These are phyloP conservation scores for Oscheius sp. DNA, from an alignment of 2,888 invertebrate genomes.

Conservation along the genomic window DNA sequence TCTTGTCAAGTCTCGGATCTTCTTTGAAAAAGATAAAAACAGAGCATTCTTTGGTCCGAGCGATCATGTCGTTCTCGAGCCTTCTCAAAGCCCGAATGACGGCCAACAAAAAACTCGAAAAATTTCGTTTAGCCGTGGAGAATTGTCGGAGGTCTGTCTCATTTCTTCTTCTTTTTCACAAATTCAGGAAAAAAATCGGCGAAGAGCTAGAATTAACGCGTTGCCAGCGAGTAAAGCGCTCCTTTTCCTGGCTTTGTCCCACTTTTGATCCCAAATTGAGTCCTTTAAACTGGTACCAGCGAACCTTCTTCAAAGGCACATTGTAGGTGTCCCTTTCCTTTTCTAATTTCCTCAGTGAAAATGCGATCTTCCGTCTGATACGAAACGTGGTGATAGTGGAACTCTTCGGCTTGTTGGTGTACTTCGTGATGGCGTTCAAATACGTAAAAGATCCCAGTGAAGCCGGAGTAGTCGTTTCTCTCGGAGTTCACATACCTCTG, in stretches of 20 bases:
- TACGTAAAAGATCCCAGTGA: conserved; percentile 47
- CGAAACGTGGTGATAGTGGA: conserved; percentile 44
- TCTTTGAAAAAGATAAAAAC: no score
- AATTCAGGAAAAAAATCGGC: background rate
- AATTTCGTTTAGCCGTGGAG: no score
- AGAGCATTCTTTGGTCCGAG: no score
- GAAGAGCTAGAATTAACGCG: background rate
- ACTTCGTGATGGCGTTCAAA: conserved; percentile 52
- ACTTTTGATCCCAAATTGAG: background rate
- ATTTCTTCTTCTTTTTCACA: no score
- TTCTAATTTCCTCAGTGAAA: no score
- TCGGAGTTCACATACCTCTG: conserved; percentile 46
- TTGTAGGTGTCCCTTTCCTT: no score
- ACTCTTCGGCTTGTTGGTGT: conserved; percentile 55
- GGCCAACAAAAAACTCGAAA: no score
- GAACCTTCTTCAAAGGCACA: background rate
- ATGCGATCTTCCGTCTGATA: conserved; percentile 32
- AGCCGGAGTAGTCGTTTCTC: conserved; percentile 43
- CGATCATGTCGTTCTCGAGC: no score
- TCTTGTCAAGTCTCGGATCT: no score
- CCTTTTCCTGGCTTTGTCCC: background rate
- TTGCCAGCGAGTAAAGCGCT: background rate
- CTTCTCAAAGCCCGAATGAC: no score
- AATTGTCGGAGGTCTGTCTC: no score
- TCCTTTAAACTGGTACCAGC: background rate